Evolutionary conservation across 2,113 vertebrate species (phyloP).

Genomic region (Lophotis ruficrista): DNA sequence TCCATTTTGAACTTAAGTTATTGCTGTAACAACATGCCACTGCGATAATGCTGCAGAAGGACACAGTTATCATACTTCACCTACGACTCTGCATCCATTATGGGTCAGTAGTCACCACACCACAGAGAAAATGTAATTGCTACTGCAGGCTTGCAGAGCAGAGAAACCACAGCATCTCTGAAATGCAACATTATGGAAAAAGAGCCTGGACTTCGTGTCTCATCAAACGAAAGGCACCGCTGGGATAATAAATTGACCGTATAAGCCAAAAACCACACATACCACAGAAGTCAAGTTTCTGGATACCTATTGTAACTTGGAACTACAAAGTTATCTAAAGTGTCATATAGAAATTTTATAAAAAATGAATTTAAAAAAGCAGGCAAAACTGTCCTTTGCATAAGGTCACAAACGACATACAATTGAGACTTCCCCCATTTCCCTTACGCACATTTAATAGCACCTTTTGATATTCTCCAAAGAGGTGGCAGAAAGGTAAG

Average conservation of each 20-base stretch:
- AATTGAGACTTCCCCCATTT: neutral
- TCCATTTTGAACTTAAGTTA: neutral
- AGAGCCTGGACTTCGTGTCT: neutral
- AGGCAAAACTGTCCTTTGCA: neutral
- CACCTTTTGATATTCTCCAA: neutral
- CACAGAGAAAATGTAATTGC: neutral
- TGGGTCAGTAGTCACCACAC: neutral
- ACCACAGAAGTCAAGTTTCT: neutral
- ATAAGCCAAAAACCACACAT: neutral
- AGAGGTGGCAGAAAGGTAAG: neutral
- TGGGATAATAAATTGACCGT: neutral
- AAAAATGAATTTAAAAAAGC: neutral
- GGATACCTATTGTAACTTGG: neutral
- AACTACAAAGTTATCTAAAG: neutral
- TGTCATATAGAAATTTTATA: neutral
- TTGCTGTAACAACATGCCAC: neutral
- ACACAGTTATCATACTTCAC: neutral
- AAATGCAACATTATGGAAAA: neutral
- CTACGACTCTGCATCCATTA: conserved; percentile 1
- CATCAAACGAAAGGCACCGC: neutral
- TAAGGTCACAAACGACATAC: neutral
- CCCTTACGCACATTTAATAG: neutral
- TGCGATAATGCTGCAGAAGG: neutral
- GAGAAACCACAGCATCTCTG: neutral
- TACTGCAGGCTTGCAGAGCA: neutral